Evolutionary conservation across 2,797 vertebrate genomes (phyloP).

Genomic region (Huso huso): DNA sequence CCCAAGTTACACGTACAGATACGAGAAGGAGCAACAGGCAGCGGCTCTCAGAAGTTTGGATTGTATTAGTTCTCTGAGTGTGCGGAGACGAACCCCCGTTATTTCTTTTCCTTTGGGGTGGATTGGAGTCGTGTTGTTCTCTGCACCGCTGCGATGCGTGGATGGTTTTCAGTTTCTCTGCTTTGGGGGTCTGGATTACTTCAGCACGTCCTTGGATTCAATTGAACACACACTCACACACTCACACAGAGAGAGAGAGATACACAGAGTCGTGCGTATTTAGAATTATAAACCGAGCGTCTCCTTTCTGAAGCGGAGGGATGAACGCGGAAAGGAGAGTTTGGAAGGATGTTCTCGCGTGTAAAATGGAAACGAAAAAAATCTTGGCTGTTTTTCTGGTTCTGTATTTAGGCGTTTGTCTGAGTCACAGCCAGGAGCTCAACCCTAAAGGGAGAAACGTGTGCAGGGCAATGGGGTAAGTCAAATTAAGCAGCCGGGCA

Average conservation of each 20-base stretch:
- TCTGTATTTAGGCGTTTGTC: conserved; percentile 52
- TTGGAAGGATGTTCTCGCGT: conserved; percentile 65
- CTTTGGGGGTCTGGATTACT: conserved; percentile 15
- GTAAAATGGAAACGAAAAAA: conserved; percentile 63
- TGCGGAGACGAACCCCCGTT: too few relatives aligned
- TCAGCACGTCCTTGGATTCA: conserved; percentile 16
- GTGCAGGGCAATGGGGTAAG: conserved; percentile 82
- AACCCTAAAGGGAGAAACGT: conserved; percentile 88
- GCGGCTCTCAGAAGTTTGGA: too few relatives aligned
- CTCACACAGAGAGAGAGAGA: rapidly evolving
- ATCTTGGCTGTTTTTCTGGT: conserved; percentile 45
- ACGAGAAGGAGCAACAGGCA: too few relatives aligned
- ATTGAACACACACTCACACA: neutral
- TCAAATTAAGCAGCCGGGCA: neutral
- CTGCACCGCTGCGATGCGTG: conserved; percentile 28
- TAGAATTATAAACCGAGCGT: neutral
- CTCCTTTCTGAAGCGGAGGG: conserved; percentile 30
- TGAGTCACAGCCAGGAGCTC: conserved; percentile 70
- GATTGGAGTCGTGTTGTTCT: conserved; percentile 32
- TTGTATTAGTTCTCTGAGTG: too few relatives aligned
- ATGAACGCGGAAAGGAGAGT: conserved; percentile 49
- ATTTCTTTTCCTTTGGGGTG: conserved; percentile 21
- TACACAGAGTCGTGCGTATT: too few relatives aligned
- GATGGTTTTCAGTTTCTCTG: conserved; percentile 29
- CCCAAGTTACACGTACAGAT: too few relatives aligned